Conservation (phyloP, 35 echinoderm and acorn worm species). For the Patiria miniata region DNA sequence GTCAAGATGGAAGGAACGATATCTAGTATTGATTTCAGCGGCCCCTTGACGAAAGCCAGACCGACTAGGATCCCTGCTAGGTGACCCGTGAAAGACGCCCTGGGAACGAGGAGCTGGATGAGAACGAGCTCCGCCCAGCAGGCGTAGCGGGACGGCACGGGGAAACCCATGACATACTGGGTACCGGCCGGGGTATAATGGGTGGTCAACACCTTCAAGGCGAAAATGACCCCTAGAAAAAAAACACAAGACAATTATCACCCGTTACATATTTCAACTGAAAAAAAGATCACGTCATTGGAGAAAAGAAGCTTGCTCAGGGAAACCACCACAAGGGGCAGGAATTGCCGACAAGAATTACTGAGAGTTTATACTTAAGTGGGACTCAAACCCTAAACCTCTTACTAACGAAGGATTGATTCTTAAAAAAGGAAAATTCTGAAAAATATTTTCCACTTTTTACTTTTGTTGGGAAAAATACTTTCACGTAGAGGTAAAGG, state of each 20-base stretch:
- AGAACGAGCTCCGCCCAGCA: constrained; percentile 95
- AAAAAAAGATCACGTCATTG: no score
- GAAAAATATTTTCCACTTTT: not conserved
- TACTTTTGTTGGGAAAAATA: not conserved
- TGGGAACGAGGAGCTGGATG: constrained; percentile 85
- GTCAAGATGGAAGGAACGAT: constrained; percentile 32
- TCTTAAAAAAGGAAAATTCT: no score
- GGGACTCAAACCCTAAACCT: no score
- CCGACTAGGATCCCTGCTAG: constrained; percentile 94
- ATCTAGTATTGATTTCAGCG: constrained; percentile 84
- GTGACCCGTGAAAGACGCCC: constrained; percentile 93
- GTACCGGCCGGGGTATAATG: constrained; percentile 76
- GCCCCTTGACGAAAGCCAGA: constrained; percentile 85
- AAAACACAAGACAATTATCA: not conserved
- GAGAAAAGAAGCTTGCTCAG: no score
- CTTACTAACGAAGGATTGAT: no score
- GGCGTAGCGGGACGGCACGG: constrained; percentile 87
- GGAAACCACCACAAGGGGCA: not conserved
- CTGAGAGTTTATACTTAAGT: no score
- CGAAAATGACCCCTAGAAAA: constrained; percentile 83
- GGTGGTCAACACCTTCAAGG: constrained; percentile 90
- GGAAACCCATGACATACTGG: constrained; percentile 87
- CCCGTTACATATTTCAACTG: no score
- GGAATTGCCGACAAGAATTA: no score
- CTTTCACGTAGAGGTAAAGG: not conserved